phyloP scores from a whole-genome alignment of 2,113 vertebrate species.

The Cyphomyrus discorhynchus region DNA sequence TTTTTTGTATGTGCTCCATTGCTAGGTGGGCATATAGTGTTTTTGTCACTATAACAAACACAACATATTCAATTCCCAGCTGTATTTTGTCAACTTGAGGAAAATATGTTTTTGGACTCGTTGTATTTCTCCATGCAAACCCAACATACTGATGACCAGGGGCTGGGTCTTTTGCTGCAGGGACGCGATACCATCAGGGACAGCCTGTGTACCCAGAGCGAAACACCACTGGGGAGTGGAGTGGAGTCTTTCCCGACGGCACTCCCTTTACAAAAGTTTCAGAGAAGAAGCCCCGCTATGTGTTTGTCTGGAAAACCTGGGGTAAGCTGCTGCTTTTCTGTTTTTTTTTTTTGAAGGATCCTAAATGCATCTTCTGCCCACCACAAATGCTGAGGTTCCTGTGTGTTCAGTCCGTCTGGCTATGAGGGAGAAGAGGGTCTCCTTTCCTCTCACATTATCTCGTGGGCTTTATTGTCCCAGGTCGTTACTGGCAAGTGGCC shows the following conservation, averaged over 20 bases:
- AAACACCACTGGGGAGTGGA: conserved; percentile 29
- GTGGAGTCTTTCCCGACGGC: conserved; percentile 74
- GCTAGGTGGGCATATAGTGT: neutral
- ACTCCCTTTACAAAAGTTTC: conserved; percentile 52
- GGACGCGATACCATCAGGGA: conserved; percentile 61
- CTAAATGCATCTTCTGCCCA: neutral
- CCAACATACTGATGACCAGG: neutral
- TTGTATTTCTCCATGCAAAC: neutral
- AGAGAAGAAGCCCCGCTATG: conserved; percentile 61
- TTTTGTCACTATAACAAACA: neutral
- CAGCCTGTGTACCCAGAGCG: conserved; percentile 72
- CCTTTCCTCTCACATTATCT: neutral
- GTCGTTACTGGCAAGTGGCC: conserved; percentile 84
- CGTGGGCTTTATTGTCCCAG: conserved; percentile 43
- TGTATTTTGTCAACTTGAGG: neutral
- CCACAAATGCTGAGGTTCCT: neutral
- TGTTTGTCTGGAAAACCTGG: conserved; percentile 88
- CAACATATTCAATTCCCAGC: neutral
- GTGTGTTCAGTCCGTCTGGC: neutral
- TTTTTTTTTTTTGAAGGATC: neutral
- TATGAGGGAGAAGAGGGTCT: neutral
- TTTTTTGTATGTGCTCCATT: neutral
- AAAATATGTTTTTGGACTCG: neutral
- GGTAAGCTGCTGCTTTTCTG: conserved; percentile 56
- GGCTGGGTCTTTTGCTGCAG: conserved; percentile 44